phyloP scores from a whole-genome alignment of 2,113 vertebrate species.

The Entomyzon cyanotis region DNA sequence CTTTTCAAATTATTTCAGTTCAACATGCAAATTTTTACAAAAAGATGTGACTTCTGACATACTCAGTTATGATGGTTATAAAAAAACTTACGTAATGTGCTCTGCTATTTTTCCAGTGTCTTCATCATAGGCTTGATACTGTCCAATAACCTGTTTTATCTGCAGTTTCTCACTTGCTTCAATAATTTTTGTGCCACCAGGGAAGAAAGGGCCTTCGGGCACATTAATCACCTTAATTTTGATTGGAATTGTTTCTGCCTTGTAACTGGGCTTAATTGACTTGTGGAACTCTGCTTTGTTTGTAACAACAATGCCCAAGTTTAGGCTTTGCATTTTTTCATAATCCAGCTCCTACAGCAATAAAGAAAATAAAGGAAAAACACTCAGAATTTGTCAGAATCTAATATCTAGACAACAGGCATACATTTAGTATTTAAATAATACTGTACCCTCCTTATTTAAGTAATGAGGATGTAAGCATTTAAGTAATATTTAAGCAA shows the following conservation, averaged over 20 bases:
- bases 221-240: conserved; percentile 77
- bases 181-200: conserved; percentile 42
- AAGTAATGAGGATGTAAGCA: background rate
- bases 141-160: conserved; percentile 62
- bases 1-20: background rate
- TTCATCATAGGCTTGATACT: conserved; percentile 74
- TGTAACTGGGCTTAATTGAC: conserved; percentile 60
- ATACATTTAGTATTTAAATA: background rate
- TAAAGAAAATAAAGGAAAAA: background rate
- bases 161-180: conserved; percentile 48
- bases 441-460: background rate
- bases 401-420: background rate
- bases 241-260: conserved; percentile 67
- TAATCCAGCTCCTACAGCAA: conserved; percentile 74
- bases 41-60: background rate
- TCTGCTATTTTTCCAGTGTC: conserved; percentile 67
- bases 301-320: conserved; percentile 72
- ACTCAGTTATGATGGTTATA: background rate
- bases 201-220: conserved; percentile 73
- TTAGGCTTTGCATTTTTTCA: conserved; percentile 66
- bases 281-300: conserved; percentile 82
- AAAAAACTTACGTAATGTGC: conserved; percentile 65
- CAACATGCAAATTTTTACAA: background rate
- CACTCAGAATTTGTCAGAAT: background rate
- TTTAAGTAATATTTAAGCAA: background rate